These are phyloP conservation scores for Trichopoda pennipes DNA, from an alignment of 2,888 invertebrate species.

Conservation along the genomic window DNA sequence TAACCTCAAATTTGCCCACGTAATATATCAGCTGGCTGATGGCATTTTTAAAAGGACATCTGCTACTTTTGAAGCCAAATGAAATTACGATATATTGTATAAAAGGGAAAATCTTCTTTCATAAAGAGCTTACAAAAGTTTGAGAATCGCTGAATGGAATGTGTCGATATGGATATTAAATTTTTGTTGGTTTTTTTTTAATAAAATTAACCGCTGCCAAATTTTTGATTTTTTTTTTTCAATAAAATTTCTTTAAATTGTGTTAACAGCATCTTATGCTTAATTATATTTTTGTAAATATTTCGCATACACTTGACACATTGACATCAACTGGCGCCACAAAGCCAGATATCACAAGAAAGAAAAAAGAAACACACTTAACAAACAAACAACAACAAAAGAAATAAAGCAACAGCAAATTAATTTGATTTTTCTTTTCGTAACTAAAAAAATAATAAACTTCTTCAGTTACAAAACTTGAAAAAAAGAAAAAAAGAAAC, in stretches of 20 bases:
- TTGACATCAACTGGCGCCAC: conserved; percentile 67
- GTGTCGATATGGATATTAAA: not conserved
- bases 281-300: conserved; percentile 63
- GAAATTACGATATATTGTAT: too few relatives aligned
- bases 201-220: conserved; percentile 26
- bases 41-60: too few relatives aligned
- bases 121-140: too few relatives aligned
- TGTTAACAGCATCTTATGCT: conserved; percentile 64
- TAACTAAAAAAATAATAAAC: not conserved
- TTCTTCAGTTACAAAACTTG: conserved; percentile 38
- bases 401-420: conserved; percentile 33
- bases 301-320: conserved; percentile 68
- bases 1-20: too few relatives aligned
- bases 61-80: too few relatives aligned
- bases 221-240: conserved; percentile 16
- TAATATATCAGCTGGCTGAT: too few relatives aligned
- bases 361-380: conserved; percentile 17
- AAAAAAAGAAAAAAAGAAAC: not conserved
- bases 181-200: not conserved
- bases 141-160: too few relatives aligned
- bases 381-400: too few relatives aligned
- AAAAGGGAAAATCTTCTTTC: too few relatives aligned
- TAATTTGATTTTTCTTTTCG: conserved; percentile 40
- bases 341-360: not conserved
- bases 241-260: conserved; percentile 45